phyloP scores from a whole-genome alignment of 2,888 invertebrate genomes.

The Ophion ventricosus region DNA sequence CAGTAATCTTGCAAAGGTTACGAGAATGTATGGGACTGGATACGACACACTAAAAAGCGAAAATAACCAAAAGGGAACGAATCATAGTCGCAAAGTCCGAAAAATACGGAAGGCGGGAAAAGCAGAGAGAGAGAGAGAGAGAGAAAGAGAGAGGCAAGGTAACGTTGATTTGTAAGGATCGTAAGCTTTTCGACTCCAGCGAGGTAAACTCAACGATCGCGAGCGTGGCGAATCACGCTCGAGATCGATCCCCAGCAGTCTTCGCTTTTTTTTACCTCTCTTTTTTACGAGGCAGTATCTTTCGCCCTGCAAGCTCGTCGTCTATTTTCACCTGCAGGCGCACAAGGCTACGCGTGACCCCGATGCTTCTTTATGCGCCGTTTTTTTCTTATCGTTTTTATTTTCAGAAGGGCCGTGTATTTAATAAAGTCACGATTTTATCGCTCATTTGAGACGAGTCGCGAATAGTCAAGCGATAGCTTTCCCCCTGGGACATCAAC shows the following conservation, averaged over 20 bases:
- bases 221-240: background rate
- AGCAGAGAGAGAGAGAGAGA: no score
- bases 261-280: background rate
- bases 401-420: background rate
- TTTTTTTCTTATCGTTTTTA: background rate
- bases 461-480: no score
- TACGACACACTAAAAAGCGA: no score
- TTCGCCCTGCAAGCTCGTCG: slow-evolving; percentile 9
- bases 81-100: no score
- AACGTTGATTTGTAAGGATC: background rate
- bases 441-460: background rate
- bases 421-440: background rate
- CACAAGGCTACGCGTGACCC: background rate
- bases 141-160: no score
- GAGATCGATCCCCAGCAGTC: slow-evolving; percentile 3
- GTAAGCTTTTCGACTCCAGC: background rate
- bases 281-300: slow-evolving; percentile 11
- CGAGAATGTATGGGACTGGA: no score
- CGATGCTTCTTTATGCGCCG: background rate
- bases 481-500: no score
- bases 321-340: slow-evolving; percentile 1
- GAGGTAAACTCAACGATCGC: no score
- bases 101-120: no score
- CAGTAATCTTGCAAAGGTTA: no score
- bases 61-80: no score